phyloP scores from a whole-genome alignment of 2,888 invertebrate genomes.

The Thalpophila matura region DNA sequence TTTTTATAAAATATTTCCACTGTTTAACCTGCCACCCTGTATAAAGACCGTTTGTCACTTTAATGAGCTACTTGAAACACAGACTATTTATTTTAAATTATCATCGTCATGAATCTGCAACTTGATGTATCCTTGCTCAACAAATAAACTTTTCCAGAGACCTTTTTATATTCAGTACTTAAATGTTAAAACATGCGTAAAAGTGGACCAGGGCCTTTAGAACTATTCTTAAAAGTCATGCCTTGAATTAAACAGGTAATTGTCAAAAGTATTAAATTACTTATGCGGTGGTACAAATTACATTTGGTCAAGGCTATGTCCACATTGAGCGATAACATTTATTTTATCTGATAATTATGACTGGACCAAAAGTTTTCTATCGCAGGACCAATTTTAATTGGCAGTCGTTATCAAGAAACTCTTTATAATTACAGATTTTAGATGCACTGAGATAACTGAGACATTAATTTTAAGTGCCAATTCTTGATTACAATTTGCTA shows the following conservation, averaged over 20 bases:
- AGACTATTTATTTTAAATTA: not conserved
- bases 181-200: conserved; percentile 50
- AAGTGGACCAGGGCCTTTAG: conserved; percentile 70
- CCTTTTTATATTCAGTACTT: not conserved
- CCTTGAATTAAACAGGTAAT: conserved; percentile 59
- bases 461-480: conserved; percentile 20
- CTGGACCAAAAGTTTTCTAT: conserved; percentile 16
- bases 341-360: conserved; percentile 15
- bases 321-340: conserved; percentile 21
- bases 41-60: not conserved
- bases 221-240: conserved; percentile 66
- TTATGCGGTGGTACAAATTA: conserved; percentile 58
- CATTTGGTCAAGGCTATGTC: conserved; percentile 50
- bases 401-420: conserved; percentile 8
- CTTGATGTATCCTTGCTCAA: not conserved
- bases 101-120: not conserved
- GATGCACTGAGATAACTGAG: conserved; percentile 18
- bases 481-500: conserved; percentile 17
- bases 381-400: conserved; percentile 13
- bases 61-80: not conserved
- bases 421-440: conserved; percentile 6
- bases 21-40: too few species aligned
- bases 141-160: not conserved
- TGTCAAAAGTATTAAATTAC: conserved; percentile 50
- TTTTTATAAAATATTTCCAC: too few species aligned